Percentiles rank a stretch among this genome's conserved stretches.
Conservation (phyloP, 2,113 vertebrate genomes). For the Falco punctatus region DNA sequence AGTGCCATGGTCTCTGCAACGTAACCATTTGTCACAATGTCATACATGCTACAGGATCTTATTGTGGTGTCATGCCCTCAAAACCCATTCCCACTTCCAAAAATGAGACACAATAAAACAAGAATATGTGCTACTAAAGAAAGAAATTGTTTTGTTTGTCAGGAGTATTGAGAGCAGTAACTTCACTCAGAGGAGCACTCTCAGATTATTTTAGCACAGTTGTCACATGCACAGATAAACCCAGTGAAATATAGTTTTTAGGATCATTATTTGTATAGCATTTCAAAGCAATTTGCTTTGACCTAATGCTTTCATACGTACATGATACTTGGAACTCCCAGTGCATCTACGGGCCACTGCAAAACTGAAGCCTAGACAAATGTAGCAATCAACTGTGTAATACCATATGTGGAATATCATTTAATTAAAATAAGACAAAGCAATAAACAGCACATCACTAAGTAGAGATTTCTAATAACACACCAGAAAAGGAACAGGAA, state of each 20-base stretch:
- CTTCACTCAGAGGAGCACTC: slow-evolving; percentile 50
- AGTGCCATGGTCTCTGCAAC: neutral
- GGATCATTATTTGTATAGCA: slow-evolving; percentile 34
- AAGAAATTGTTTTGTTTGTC: slow-evolving; percentile 68
- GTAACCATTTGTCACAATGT: slow-evolving; percentile 58
- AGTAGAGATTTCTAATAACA: neutral
- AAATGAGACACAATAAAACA: slow-evolving; percentile 59
- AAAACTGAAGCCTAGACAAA: neutral
- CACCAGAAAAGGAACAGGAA: neutral
- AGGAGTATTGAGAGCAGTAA: slow-evolving; percentile 42
- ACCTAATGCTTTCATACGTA: slow-evolving; percentile 15
- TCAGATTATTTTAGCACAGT: slow-evolving; percentile 50
- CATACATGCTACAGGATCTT: slow-evolving; percentile 15
- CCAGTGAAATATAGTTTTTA: slow-evolving; percentile 24
- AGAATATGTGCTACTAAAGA: slow-evolving; percentile 44
- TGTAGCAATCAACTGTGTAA: neutral
- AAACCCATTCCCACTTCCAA: slow-evolving; percentile 54
- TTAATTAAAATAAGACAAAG: neutral
- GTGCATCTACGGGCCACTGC: neutral
- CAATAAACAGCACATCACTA: neutral
- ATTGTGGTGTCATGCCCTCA: slow-evolving; percentile 54
- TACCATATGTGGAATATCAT: neutral
- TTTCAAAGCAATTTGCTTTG: slow-evolving; percentile 50
- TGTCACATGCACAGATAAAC: slow-evolving; percentile 55
- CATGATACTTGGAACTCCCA: neutral